Evolutionary conservation across 2,113 vertebrate genomes (phyloP).

Genomic region (Cephalophus harveyi): DNA sequence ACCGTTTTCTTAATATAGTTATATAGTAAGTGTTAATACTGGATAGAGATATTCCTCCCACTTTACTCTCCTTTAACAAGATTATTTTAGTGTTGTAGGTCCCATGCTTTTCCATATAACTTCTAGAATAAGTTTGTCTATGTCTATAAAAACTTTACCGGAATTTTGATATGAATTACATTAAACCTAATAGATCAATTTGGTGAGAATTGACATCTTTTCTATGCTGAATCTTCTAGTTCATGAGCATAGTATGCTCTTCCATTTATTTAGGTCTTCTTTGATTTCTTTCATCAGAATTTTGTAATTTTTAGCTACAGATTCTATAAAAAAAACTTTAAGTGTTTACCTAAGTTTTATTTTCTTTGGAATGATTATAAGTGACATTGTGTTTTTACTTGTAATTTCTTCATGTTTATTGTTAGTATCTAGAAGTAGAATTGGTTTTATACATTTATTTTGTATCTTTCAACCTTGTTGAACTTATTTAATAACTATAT

Average conservation of each 20-base stretch:
- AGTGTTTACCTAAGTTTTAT: neutral
- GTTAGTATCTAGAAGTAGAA: neutral
- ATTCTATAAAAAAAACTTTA: neutral
- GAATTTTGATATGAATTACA: neutral
- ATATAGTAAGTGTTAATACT: neutral
- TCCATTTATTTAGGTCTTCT: neutral
- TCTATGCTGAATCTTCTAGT: neutral
- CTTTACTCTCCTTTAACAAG: neutral
- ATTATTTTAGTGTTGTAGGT: neutral
- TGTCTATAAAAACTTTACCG: neutral
- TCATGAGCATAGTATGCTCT: neutral
- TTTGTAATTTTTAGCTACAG: neutral
- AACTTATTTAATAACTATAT: neutral
- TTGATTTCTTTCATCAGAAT: neutral
- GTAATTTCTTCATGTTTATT: conserved; percentile 6
- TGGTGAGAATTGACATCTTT: neutral
- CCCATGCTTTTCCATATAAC: neutral
- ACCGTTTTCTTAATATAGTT: neutral
- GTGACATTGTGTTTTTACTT: neutral
- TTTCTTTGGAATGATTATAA: neutral
- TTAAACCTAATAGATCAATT: neutral
- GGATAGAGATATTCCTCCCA: neutral
- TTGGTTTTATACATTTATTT: neutral
- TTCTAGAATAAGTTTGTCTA: neutral
- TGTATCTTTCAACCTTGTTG: neutral